Conservation (phyloP, 2,888 invertebrate genomes). For the Diplazon laetatorius region DNA sequence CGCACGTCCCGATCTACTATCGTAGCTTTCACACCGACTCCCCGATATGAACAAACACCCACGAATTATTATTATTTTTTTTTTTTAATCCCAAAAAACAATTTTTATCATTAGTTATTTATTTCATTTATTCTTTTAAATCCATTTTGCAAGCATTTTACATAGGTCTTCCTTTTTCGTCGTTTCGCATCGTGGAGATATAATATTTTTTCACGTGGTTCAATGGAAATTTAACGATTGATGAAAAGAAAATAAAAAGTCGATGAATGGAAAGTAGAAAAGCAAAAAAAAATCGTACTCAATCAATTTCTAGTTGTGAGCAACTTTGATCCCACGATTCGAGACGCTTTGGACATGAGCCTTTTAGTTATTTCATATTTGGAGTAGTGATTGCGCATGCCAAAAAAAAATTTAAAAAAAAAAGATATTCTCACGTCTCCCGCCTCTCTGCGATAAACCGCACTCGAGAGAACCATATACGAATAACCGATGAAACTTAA, state of each 20-base stretch:
- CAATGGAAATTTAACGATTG: neutral
- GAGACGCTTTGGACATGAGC: slow-evolving; percentile 79
- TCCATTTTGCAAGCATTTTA: slow-evolving; percentile 78
- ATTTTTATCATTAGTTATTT: slow-evolving; percentile 62
- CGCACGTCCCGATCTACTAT: slow-evolving; percentile 51
- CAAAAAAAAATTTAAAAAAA: slow-evolving; percentile 73
- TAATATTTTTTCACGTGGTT: neutral
- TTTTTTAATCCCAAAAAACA: slow-evolving; percentile 50
- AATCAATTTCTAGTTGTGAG: neutral
- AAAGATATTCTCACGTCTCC: slow-evolving; percentile 82
- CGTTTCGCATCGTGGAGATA: slow-evolving; percentile 75
- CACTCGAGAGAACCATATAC: slow-evolving; percentile 78
- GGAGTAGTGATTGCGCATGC: slow-evolving; percentile 83
- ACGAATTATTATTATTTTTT: too few species aligned
- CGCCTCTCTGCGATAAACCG: slow-evolving; percentile 80
- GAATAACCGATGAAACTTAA: slow-evolving; percentile 66
- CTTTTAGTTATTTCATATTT: slow-evolving; percentile 82
- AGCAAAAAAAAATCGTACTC: neutral
- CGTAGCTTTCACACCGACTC: slow-evolving; percentile 55
- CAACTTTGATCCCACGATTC: slow-evolving; percentile 64
- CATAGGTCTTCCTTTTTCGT: slow-evolving; percentile 78
- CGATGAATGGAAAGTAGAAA: too few species aligned
- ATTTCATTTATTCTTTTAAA: slow-evolving; percentile 68
- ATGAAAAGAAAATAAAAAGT: neutral
- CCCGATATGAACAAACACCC: slow-evolving; percentile 22